Evolutionary conservation across 1,140 invertebrate genomes (phyloP).

Genomic region (Globodera rostochiensis): DNA sequence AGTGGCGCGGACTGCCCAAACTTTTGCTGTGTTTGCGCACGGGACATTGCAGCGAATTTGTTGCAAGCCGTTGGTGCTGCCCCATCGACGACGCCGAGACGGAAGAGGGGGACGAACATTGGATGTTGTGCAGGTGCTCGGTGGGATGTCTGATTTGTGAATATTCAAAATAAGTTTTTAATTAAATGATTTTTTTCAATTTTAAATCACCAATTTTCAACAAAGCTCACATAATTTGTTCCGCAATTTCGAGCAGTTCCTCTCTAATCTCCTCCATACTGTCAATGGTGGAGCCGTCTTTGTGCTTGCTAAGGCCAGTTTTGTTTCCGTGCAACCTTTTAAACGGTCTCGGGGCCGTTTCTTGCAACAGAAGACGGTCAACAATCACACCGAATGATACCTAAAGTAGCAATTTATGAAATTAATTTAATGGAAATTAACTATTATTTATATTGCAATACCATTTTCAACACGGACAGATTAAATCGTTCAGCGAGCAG

Average conservation of each 20-base stretch:
- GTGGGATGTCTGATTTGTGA: background rate
- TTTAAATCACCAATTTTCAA: background rate
- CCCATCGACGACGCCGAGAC: background rate
- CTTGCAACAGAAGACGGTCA: slow-evolving; percentile 34
- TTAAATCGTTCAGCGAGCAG: slow-evolving; percentile 48
- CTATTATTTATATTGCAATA: background rate
- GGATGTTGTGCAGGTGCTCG: background rate
- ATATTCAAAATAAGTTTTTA: too few species aligned
- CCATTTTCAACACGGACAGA: slow-evolving; percentile 47
- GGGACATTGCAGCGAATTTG: background rate
- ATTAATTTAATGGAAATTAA: background rate
- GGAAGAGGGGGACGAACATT: background rate
- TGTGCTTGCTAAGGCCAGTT: background rate
- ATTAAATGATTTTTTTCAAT: background rate
- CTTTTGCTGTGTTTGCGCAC: slow-evolving; percentile 18
- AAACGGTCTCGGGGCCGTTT: slow-evolving; percentile 9
- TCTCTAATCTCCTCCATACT: slow-evolving; percentile 48
- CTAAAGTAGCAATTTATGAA: background rate
- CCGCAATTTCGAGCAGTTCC: slow-evolving; percentile 49
- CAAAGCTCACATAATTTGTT: slow-evolving; percentile 38
- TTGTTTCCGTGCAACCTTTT: background rate
- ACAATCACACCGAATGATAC: slow-evolving; percentile 46
- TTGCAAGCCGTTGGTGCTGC: background rate
- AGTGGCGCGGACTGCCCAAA: slow-evolving; percentile 18
- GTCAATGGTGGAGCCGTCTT: slow-evolving; percentile 21